Percentiles rank a stretch among this genome's conserved stretches.
Conservation (phyloP, 2,888 invertebrate species). For the Drosophila ezoana region DNA sequence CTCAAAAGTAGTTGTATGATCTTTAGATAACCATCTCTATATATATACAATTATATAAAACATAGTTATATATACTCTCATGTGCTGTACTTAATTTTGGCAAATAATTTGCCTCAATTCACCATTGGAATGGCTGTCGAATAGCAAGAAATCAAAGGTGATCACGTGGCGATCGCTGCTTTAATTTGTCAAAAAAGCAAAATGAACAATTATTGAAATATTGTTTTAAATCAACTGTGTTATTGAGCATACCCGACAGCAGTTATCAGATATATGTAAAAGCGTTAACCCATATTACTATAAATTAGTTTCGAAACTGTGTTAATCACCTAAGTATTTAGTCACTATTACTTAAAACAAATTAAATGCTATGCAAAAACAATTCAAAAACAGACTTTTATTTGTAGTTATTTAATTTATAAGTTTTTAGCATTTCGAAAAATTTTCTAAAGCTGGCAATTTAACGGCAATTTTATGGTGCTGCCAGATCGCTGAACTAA, state of each 20-base stretch:
- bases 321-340: slow-evolving; percentile 80
- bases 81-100: slow-evolving; percentile 69
- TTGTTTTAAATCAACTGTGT: slow-evolving; percentile 38
- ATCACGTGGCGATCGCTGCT: slow-evolving; percentile 63
- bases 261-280: slow-evolving; percentile 21
- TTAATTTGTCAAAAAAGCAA: slow-evolving; percentile 31
- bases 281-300: slow-evolving; percentile 46
- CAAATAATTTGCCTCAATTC: slow-evolving; percentile 56
- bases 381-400: slow-evolving; percentile 13
- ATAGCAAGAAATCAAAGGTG: slow-evolving; percentile 64
- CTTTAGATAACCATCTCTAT: slow-evolving; percentile 44
- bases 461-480: neutral
- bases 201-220: slow-evolving; percentile 48
- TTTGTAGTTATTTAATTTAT: no score
- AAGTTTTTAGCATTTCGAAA: neutral
- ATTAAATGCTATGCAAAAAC: slow-evolving; percentile 63
- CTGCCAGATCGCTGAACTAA: neutral
- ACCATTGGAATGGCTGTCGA: slow-evolving; percentile 60
- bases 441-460: neutral
- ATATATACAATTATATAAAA: slow-evolving; percentile 39
- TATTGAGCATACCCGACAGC: slow-evolving; percentile 34
- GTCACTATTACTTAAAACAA: slow-evolving; percentile 74
- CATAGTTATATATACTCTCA: slow-evolving; percentile 42
- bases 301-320: slow-evolving; percentile 79
- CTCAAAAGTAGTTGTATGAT: slow-evolving; percentile 61